These are phyloP conservation scores for Anhinga rufa DNA, from an alignment of 2,113 vertebrate species.

Conservation along the genomic window DNA sequence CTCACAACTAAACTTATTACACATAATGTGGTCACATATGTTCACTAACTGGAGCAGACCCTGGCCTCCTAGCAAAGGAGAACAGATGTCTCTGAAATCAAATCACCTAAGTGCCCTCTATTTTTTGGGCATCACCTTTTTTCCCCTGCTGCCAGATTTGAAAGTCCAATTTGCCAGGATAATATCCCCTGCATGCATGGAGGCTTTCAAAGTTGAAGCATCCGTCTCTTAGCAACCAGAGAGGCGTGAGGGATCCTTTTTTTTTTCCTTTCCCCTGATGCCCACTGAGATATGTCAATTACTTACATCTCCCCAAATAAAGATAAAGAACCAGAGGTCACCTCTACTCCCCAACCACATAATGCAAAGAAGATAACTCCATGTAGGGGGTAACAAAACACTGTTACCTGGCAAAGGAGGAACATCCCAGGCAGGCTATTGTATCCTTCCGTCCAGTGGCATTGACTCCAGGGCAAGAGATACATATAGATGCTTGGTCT, in stretches of 20 bases:
- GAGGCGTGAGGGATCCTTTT: conserved; percentile 12
- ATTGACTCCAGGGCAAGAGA: not conserved
- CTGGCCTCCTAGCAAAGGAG: not conserved
- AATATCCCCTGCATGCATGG: conserved; percentile 56
- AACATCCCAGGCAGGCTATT: not conserved
- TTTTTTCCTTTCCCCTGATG: not conserved
- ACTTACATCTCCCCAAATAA: not conserved
- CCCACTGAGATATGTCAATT: not conserved
- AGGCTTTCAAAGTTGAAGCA: conserved; percentile 70
- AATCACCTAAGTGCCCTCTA: conserved; percentile 3
- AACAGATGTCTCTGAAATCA: conserved; percentile 20
- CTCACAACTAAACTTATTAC: not conserved
- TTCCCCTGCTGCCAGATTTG: conserved; percentile 15
- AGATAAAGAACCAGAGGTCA: not conserved
- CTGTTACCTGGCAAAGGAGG: not conserved
- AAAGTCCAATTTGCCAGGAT: conserved; percentile 70
- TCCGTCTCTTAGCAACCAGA: conserved; percentile 68
- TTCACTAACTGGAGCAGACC: not conserved
- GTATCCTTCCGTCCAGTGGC: not conserved
- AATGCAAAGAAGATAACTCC: not conserved
- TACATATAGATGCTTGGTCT: not conserved
- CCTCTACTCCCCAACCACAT: not conserved
- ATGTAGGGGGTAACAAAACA: not conserved
- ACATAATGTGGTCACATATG: not conserved
- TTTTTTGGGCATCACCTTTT: conserved; percentile 25